Evolutionary conservation across 2,888 invertebrate genomes (phyloP).

Genomic region (Hyppa rectilinea): DNA sequence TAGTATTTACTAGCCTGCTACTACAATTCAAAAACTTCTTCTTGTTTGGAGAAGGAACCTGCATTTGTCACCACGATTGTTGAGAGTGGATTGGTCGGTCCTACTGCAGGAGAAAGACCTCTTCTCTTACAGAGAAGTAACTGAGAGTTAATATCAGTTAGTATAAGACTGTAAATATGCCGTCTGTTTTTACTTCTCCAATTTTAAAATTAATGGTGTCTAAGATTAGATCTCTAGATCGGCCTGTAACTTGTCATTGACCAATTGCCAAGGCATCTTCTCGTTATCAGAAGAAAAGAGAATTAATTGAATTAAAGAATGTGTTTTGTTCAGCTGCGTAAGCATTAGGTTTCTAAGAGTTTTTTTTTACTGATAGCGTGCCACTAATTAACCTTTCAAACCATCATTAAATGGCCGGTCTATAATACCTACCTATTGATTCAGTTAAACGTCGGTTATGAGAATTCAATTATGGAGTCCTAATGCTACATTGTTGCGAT

Average conservation of each 20-base stretch:
- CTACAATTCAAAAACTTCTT: background rate
- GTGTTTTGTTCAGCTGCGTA: background rate
- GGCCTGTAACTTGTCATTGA: background rate
- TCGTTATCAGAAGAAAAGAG: background rate
- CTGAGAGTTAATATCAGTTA: no score
- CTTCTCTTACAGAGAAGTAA: background rate
- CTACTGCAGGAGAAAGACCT: background rate
- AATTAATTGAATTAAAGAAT: background rate
- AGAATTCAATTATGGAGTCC: slow-evolving; percentile 28
- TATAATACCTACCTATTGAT: background rate
- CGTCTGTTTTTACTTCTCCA: background rate
- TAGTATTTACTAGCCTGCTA: background rate
- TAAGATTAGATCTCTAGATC: background rate
- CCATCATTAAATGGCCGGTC: background rate
- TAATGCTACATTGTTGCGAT: no score
- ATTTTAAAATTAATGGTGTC: background rate
- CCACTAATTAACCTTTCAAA: background rate
- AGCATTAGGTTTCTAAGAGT: no score
- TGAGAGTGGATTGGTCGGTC: background rate
- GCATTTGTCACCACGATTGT: background rate
- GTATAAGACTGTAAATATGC: no score
- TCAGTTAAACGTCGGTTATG: background rate
- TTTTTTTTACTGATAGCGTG: background rate
- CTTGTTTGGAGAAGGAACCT: background rate
- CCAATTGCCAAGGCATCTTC: background rate